Conservation (phyloP, 2,113 vertebrate genomes). For the Herpetotheres cachinnans region DNA sequence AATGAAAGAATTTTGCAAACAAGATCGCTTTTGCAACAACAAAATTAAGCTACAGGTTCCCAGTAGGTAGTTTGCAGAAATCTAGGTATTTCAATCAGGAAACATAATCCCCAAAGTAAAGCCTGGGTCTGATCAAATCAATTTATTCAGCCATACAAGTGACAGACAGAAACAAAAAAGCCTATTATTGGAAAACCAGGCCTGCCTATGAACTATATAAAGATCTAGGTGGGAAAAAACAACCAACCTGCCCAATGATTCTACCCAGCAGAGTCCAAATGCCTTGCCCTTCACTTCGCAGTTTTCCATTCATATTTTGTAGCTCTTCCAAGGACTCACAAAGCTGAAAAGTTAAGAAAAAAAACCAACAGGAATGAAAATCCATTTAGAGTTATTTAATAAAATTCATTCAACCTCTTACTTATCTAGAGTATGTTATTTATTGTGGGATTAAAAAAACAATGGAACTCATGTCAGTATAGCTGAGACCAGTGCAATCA, state of each 20-base stretch:
- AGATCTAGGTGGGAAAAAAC: rapidly evolving
- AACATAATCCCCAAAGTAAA: constrained; percentile 36
- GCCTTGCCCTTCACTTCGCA: constrained; percentile 90
- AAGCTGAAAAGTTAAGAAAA: constrained; percentile 75
- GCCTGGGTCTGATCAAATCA: constrained; percentile 8
- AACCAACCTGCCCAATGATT: constrained; percentile 91
- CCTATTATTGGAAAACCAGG: neutral
- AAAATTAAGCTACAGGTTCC: constrained; percentile 59
- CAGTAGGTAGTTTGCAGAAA: constrained; percentile 15
- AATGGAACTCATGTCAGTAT: neutral
- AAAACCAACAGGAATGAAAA: neutral
- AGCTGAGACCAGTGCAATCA: neutral
- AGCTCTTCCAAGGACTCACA: constrained; percentile 95
- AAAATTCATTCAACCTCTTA: neutral
- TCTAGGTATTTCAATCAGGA: constrained; percentile 60
- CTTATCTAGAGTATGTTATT: neutral
- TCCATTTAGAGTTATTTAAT: neutral
- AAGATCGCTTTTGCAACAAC: constrained; percentile 54
- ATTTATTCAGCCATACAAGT: neutral
- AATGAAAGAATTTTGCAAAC: constrained; percentile 75
- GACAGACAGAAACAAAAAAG: neutral
- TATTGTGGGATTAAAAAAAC: neutral
- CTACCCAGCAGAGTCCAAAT: constrained; percentile 90
- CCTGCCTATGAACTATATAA: neutral
- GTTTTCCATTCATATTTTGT: constrained; percentile 89